Base-by-base conservation (phyloP, 2,797 vertebrate species). In the Euthynnus affinis region DNA sequence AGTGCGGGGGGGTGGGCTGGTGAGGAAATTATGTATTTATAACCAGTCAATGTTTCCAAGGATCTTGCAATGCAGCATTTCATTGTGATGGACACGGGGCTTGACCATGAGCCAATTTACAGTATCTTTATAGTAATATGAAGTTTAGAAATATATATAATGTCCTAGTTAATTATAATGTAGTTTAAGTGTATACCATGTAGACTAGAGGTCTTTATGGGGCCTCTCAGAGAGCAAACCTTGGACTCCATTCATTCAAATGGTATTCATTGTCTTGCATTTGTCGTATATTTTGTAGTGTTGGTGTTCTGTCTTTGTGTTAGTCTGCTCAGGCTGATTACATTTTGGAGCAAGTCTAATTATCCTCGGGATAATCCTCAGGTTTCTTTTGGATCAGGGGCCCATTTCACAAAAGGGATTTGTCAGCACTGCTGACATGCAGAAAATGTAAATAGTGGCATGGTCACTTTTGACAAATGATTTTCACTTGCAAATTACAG, bases 1-100 rank as follows among this genome's bases (percentile, higher is more conserved):
- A 96, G 96, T 89, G 48, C 34, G 48, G 7, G 40, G 7, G 40
- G 14, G 4, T 40, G 25, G 4, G 49, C 37, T 7, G 52, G 20
- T 42, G 63, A 23, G 37, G 44, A 49, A n/a, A 25, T 60, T 7
- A 42, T 80, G 17, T 18, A 8, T 49, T 63, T 55, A 58, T 55
- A 46, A 60, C 17, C 34, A 58, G n/a, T 6, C 23, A 71, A 5
- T 27, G 40, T 46, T 63, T 67, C 29, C 20, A 46, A 20, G 20
- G 6, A 29, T 3, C 34, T 57, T 51, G 42, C 55, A 22, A 9
- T 53, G 23, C 49, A 78, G 29, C 53, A 60, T 56, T 71, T 73
- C 37, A 52, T 3, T 66, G 15, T 64, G 25, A 56, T 73, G 46
- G 14, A 2, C 22, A 46, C 27, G 17, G n/a, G 53, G 6, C 42